Evolutionary conservation across 2,888 invertebrate genomes (phyloP).

Genomic region (Drosophila setosimentum): DNA sequence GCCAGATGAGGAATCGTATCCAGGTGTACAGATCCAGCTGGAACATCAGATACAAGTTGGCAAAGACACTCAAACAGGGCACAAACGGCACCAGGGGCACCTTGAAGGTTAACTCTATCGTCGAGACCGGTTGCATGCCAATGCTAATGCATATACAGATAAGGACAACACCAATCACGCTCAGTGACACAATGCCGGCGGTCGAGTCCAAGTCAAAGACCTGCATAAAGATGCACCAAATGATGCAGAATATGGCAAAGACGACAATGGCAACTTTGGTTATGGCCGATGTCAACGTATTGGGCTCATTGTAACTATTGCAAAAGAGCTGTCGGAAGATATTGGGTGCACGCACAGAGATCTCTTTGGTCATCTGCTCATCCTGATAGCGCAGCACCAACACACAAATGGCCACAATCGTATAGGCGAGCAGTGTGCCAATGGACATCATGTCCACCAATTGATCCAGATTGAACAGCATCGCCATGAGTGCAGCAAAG

Average conservation of each 20-base stretch:
- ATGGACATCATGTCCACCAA: slow-evolving; percentile 99
- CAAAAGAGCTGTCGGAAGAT: slow-evolving; percentile 87
- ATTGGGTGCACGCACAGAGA: slow-evolving; percentile 81
- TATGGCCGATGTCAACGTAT: slow-evolving; percentile 88
- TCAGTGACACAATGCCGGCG: slow-evolving; percentile 85
- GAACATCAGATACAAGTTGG: slow-evolving; percentile 96
- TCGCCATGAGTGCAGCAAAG: slow-evolving; percentile 93
- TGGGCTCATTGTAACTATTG: slow-evolving; percentile 89
- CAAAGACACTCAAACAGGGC: slow-evolving; percentile 93
- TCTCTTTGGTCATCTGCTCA: slow-evolving; percentile 76
- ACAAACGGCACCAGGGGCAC: slow-evolving; percentile 94
- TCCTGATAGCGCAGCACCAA: slow-evolving; percentile 91
- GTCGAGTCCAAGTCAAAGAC: slow-evolving; percentile 55
- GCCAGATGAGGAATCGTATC: slow-evolving; percentile 95
- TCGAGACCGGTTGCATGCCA: slow-evolving; percentile 89
- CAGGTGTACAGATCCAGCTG: slow-evolving; percentile 94
- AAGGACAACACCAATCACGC: slow-evolving; percentile 86
- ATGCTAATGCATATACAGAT: slow-evolving; percentile 87
- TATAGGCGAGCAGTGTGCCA: slow-evolving; percentile 94
- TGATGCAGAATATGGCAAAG: slow-evolving; percentile 86
- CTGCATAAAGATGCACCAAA: slow-evolving; percentile 79
- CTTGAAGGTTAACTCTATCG: slow-evolving; percentile 89
- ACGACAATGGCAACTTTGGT: slow-evolving; percentile 88
- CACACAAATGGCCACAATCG: slow-evolving; percentile 96
- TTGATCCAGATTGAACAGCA: slow-evolving; percentile 95